Evolutionary conservation across 2,888 invertebrate species (phyloP), one percentile per base, ranked within the genome.

Genomic region (Psococerastis gibbosa): DNA sequence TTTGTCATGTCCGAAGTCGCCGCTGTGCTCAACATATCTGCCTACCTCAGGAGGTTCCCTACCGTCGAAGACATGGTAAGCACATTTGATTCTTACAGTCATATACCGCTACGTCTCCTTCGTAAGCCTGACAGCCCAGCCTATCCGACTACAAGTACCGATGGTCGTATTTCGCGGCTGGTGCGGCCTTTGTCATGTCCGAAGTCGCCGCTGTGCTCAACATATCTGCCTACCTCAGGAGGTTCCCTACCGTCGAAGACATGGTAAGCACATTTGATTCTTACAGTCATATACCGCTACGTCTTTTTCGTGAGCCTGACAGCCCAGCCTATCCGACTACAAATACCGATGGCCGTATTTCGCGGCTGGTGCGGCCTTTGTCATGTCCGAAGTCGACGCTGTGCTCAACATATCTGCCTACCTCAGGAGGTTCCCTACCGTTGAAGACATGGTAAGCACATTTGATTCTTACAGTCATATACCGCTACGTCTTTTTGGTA

Each of bases 391-490:
- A 56, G 56, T 70, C 49, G 70, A 71, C 5, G 71, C 70, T 2
- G 63, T 70, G 13, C 60, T 71, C 48, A 67, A 69, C 42, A 66
- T 73, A 47, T 66, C 69, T 3, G 70, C 71, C 46, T 71, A 71
- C 57, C 63, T 72, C 54, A 65, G 69, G 47, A 60, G 70, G 45
- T 71, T 71, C 55, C 65, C 70, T 8, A 67, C 69, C 2, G 68
- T 70, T 16, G 71, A 72, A 53, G 71, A 71, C 55, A 71, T 72
- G 72, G 72, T n/a, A n/a, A n/a, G n/a, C n/a, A n/a, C n/a, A n/a
- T n/a, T n/a, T n/a, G n/a, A n/a, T n/a, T n/a, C n/a, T n/a, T n/a
- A n/a, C n/a, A n/a, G n/a, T n/a, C n/a, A n/a, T n/a, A n/a, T n/a
- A n/a, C n/a, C n/a, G n/a, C n/a, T n/a, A n/a, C n/a, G n/a, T n/a